Evolutionary conservation across 2,888 invertebrate species (phyloP).

Genomic region (Trichogramma evanescens): DNA sequence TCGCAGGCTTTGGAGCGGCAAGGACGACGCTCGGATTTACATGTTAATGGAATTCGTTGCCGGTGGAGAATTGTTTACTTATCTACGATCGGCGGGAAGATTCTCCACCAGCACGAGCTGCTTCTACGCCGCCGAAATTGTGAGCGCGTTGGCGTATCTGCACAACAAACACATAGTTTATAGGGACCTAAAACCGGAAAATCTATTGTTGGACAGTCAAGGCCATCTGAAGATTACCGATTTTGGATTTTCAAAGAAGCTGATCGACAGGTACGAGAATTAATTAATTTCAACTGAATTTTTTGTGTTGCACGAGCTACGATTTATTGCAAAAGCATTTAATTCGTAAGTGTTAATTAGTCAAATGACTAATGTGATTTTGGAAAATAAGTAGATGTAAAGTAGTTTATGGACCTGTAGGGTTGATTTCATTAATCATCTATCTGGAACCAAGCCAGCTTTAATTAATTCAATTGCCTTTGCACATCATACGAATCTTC

Average conservation of each 20-base stretch:
- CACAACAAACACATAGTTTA: constrained; percentile 85
- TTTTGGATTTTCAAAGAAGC: constrained; percentile 94
- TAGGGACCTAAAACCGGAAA: constrained; percentile 88
- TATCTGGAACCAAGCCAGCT: constrained; percentile 11
- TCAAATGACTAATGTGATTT: not conserved
- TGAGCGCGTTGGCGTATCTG: constrained; percentile 87
- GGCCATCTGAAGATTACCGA: constrained; percentile 97
- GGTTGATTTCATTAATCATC: constrained; percentile 8
- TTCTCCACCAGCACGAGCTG: constrained; percentile 81
- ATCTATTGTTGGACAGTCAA: constrained; percentile 81
- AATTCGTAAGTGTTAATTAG: constrained; percentile 10
- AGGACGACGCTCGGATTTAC: constrained; percentile 85
- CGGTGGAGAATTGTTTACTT: constrained; percentile 95
- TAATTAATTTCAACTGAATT: not conserved
- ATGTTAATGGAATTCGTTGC: constrained; percentile 97
- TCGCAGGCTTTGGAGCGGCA: constrained; percentile 80
- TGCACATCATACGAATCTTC: not conserved
- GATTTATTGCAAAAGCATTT: not conserved
- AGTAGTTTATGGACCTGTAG: constrained; percentile 11
- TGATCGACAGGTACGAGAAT: constrained; percentile 65
- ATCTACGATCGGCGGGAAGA: constrained; percentile 83
- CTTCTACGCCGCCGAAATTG: constrained; percentile 92
- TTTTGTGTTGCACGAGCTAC: not conserved
- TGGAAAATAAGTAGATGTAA: not conserved
- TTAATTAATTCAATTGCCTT: constrained; percentile 6